A percentile compares a stretch with the other conserved stretches of the same genome.
phyloP scores from a whole-genome alignment of 1,140 invertebrate species.

The Plodia interpunctella region DNA sequence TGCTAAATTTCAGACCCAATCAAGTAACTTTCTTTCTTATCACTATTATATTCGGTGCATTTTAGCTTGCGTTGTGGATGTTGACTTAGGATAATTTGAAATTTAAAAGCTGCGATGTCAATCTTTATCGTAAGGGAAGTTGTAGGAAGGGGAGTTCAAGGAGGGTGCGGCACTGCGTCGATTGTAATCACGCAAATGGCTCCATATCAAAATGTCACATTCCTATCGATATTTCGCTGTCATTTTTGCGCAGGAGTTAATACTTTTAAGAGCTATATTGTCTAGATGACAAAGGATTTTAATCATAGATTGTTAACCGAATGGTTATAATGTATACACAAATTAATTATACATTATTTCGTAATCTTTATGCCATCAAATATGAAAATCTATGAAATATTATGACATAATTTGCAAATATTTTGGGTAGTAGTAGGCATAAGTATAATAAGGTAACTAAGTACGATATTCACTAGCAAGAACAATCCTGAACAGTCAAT shows the following conservation, averaged over 20 bases:
- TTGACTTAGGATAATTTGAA: constrained; percentile 66
- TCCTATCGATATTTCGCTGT: constrained; percentile 67
- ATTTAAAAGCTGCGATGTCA: constrained; percentile 67
- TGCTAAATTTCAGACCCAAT: constrained; percentile 43
- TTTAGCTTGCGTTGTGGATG: constrained; percentile 34
- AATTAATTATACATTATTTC: no score
- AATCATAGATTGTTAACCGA: no score
- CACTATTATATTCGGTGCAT: constrained; percentile 29
- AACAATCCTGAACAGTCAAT: no score
- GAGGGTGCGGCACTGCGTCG: constrained; percentile 69
- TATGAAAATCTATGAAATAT: no score
- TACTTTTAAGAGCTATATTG: constrained; percentile 11
- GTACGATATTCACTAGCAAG: no score
- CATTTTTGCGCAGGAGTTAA: constrained; percentile 51
- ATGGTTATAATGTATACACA: no score
- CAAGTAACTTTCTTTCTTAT: constrained; percentile 39
- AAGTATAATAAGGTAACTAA: no score
- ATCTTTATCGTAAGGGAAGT: constrained; percentile 74
- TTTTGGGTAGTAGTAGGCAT: no score
- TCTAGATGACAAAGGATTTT: neutral
- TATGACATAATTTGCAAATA: no score
- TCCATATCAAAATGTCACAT: constrained; percentile 74
- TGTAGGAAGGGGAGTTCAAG: constrained; percentile 56
- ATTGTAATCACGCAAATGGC: constrained; percentile 76
- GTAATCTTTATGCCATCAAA: no score